Evolutionary conservation across 2,888 invertebrate species (phyloP).

Genomic region (Caenorhabditis sp.): DNA sequence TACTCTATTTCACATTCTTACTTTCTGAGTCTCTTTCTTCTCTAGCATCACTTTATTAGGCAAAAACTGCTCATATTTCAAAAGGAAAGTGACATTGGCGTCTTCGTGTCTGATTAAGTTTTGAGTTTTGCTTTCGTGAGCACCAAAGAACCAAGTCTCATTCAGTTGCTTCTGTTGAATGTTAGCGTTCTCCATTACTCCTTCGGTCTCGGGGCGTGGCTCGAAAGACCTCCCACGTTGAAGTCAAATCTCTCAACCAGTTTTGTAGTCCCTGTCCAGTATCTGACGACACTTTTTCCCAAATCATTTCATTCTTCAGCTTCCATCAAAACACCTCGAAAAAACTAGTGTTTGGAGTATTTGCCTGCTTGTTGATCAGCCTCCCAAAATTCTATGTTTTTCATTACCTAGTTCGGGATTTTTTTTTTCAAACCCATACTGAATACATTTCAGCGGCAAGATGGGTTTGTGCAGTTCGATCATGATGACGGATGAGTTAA

Average conservation of each 20-base stretch:
- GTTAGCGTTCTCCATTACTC: too few species aligned
- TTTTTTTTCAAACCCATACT: not conserved
- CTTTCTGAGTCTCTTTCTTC: not conserved
- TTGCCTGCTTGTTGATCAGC: too few species aligned
- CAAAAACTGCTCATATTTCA: not conserved
- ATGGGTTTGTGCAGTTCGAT: conserved; percentile 45
- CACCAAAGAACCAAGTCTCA: not conserved
- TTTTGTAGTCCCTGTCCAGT: too few species aligned
- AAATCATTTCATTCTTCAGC: too few species aligned
- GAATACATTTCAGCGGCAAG: not conserved
- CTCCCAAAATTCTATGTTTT: not conserved
- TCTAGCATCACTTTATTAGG: not conserved
- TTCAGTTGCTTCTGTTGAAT: not conserved
- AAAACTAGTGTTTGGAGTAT: too few species aligned
- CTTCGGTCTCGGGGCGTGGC: too few species aligned
- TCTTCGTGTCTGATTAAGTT: conserved; percentile 1
- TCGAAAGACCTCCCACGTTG: too few species aligned
- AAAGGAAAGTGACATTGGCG: not conserved
- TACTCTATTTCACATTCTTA: conserved; percentile 1
- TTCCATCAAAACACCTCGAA: too few species aligned
- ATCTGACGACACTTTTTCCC: too few species aligned
- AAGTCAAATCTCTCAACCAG: too few species aligned
- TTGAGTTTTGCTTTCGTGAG: not conserved
- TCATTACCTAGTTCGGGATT: not conserved
- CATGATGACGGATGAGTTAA: not conserved